phyloP scores from a whole-genome alignment of 2,113 vertebrate species.

The Pandion haliaetus region DNA sequence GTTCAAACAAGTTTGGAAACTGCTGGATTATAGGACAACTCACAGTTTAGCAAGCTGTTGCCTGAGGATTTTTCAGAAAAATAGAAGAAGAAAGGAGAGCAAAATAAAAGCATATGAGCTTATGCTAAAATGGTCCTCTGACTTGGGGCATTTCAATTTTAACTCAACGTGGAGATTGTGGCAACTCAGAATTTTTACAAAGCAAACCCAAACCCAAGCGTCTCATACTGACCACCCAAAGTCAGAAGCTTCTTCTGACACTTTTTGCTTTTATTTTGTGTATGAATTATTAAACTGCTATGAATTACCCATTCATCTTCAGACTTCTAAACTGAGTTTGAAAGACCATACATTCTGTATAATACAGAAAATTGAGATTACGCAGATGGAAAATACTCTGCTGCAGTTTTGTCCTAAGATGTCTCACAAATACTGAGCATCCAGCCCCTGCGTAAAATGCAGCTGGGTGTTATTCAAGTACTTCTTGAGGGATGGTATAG shows the following conservation, averaged over 20 bases:
- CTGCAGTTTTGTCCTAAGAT: neutral
- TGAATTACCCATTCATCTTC: neutral
- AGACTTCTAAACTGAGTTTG: slow-evolving; percentile 10
- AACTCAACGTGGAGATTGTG: neutral
- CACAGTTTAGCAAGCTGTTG: neutral
- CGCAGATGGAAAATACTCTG: slow-evolving; percentile 12
- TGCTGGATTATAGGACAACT: neutral
- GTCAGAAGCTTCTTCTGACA: neutral
- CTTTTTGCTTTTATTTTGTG: neutral
- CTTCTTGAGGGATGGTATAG: neutral
- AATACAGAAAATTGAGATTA: slow-evolving; percentile 17
- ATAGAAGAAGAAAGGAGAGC: neutral
- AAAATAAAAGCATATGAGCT: slow-evolving; percentile 4
- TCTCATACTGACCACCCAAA: neutral
- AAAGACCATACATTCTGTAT: neutral
- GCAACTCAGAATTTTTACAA: neutral
- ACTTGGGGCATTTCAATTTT: neutral
- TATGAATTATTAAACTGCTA: neutral
- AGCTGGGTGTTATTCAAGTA: slow-evolving; percentile 15
- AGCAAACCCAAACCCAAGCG: neutral
- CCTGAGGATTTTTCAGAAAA: slow-evolving; percentile 5
- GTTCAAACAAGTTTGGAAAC: neutral
- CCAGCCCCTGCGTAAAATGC: neutral
- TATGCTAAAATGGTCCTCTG: neutral
- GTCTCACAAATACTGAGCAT: neutral